These are phyloP conservation scores for Akabosia matsudoensis DNA, from an alignment of 1,140 invertebrate genomes.

Conservation along the genomic window DNA sequence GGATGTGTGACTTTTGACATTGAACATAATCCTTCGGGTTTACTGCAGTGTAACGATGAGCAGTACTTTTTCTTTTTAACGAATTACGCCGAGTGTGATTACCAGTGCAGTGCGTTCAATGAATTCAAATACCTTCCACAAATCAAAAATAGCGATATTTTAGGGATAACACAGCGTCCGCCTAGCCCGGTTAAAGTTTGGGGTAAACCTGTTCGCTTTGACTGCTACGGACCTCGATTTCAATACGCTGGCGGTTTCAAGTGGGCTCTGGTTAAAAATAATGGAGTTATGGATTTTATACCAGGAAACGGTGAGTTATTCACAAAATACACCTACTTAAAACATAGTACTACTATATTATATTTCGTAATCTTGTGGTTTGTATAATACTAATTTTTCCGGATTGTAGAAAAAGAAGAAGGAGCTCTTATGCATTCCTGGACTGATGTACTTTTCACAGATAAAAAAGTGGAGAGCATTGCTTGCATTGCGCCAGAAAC, in stretches of 20 bases:
- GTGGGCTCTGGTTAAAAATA: conserved; percentile 24
- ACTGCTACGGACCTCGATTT: conserved; percentile 32
- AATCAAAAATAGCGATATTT: conserved; percentile 19
- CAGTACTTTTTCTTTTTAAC: conserved; percentile 33
- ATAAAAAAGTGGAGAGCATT: conserved; percentile 20
- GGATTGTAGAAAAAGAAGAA: conserved; percentile 24
- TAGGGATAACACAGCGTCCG: conserved; percentile 28
- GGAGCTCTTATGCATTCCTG: conserved; percentile 29
- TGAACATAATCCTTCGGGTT: conserved; percentile 14
- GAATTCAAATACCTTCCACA: conserved; percentile 26
- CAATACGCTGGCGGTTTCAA: conserved; percentile 33
- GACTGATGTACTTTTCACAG: conserved; percentile 24
- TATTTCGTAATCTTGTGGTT: not conserved
- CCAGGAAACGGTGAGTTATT: conserved; percentile 18
- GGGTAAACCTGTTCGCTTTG: conserved; percentile 22
- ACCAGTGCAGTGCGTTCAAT: conserved; percentile 28
- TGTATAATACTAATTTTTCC: conserved; percentile 1
- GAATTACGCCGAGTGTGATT: conserved; percentile 34
- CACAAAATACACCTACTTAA: not conserved
- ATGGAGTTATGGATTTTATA: conserved; percentile 27
- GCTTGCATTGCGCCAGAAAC: conserved; percentile 32
- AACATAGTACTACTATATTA: not conserved
- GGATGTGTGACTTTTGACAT: conserved; percentile 28
- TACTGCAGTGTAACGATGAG: conserved; percentile 35
- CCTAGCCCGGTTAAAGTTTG: not conserved